These are phyloP conservation scores for Ibidorhyncha struthersii DNA, from an alignment of 2,113 vertebrate species.

Conservation along the genomic window DNA sequence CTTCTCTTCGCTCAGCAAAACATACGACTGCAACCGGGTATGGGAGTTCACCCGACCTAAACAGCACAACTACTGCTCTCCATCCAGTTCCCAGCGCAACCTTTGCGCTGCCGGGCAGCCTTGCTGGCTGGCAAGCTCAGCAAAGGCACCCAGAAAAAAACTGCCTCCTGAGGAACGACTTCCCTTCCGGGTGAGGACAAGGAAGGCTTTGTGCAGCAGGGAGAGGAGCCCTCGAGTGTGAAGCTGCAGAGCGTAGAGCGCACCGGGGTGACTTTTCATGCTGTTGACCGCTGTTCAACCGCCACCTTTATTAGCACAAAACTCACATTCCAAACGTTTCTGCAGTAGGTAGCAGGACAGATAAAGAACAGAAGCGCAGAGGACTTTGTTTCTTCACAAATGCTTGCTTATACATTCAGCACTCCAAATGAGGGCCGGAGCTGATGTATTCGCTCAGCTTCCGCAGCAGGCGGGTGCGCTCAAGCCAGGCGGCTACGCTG, in stretches of 20 bases:
- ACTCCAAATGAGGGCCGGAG: rapidly evolving
- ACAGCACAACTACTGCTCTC: rapidly evolving
- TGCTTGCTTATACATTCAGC: rapidly evolving
- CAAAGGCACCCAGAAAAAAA: neutral
- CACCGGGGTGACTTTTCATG: rapidly evolving
- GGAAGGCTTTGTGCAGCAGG: neutral
- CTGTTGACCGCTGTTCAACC: rapidly evolving
- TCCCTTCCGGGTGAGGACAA: rapidly evolving
- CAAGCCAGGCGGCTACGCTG: neutral
- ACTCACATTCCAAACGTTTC: neutral
- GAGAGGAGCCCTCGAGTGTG: neutral
- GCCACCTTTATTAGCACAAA: neutral
- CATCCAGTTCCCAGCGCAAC: neutral
- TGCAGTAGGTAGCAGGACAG: neutral
- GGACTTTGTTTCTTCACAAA: neutral
- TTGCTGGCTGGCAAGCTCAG: neutral
- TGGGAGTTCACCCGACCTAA: rapidly evolving
- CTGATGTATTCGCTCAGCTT: neutral
- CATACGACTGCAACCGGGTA: neutral
- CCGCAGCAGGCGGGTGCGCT: rapidly evolving
- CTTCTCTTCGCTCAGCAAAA: neutral
- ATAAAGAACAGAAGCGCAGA: neutral
- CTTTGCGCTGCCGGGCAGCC: neutral
- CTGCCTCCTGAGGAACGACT: rapidly evolving
- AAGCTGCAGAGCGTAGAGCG: neutral